Evolutionary conservation across 2,113 vertebrate species (phyloP).

Genomic region (Pelvicachromis taeniatus): DNA sequence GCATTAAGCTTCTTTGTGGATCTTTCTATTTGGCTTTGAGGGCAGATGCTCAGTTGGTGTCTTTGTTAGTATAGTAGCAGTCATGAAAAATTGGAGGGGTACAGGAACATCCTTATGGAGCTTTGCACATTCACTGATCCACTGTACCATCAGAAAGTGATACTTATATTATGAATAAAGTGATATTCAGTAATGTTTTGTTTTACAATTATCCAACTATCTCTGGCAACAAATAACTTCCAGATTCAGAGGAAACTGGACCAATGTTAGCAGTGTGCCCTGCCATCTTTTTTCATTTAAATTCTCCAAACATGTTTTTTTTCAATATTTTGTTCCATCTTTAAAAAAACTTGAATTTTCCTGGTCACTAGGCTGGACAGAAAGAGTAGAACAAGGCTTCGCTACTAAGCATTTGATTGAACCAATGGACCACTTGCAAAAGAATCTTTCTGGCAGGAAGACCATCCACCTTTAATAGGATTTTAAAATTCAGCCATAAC

Average conservation of each 20-base stretch:
- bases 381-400: constrained; percentile 23
- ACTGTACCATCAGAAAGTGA: neutral
- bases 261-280: neutral
- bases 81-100: neutral
- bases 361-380: neutral
- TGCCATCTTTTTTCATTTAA: neutral
- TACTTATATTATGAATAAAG: neutral
- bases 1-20: neutral
- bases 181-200: neutral
- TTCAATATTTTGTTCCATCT: neutral
- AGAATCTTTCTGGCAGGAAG: neutral
- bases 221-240: neutral
- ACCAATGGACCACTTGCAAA: neutral
- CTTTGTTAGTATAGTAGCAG: neutral
- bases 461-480: constrained; percentile 26
- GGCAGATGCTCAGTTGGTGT: neutral
- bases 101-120: neutral
- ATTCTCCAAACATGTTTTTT: neutral
- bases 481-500: constrained; percentile 38
- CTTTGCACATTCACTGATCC: neutral
- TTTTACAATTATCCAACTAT: neutral
- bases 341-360: neutral
- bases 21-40: neutral
- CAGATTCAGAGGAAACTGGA: neutral
- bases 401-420: constrained; percentile 28